phyloP scores from a whole-genome alignment of 2,888 invertebrate species.

The Temnothorax unifasciatus region DNA sequence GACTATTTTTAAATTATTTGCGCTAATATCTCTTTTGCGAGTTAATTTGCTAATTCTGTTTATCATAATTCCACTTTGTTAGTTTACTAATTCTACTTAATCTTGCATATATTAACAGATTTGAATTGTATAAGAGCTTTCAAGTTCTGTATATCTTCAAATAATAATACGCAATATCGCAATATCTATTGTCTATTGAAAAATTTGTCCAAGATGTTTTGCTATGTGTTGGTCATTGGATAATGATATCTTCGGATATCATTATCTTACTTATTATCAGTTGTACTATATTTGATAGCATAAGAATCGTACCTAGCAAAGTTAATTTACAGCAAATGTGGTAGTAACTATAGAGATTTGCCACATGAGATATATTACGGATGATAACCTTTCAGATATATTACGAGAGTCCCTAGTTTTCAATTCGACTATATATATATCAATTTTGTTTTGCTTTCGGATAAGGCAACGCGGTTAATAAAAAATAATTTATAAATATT shows the following conservation, averaged over 20 bases:
- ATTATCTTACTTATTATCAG: constrained; percentile 41
- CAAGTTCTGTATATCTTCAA: background rate
- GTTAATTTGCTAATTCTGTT: background rate
- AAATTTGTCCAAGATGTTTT: constrained; percentile 22
- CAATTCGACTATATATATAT: background rate
- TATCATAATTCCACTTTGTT: no score
- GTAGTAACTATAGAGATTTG: background rate
- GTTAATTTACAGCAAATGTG: constrained; percentile 12
- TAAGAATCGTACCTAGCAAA: background rate
- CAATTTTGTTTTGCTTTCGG: background rate
- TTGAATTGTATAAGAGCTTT: background rate
- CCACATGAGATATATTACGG: background rate
- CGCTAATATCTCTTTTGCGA: background rate
- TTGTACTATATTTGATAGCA: constrained; percentile 24
- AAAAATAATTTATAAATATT: constrained; percentile 12
- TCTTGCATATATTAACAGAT: constrained; percentile 10
- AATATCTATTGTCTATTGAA: background rate
- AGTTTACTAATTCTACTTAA: background rate
- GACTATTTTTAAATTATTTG: background rate
- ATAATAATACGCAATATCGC: constrained; percentile 12
- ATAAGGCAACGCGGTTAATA: background rate
- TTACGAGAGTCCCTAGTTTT: background rate
- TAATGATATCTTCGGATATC: constrained; percentile 39
- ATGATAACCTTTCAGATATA: background rate
- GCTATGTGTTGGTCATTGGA: background rate